phyloP scores from a whole-genome alignment of 2,797 vertebrate species.

The Parauchenoglanis ngamensis region DNA sequence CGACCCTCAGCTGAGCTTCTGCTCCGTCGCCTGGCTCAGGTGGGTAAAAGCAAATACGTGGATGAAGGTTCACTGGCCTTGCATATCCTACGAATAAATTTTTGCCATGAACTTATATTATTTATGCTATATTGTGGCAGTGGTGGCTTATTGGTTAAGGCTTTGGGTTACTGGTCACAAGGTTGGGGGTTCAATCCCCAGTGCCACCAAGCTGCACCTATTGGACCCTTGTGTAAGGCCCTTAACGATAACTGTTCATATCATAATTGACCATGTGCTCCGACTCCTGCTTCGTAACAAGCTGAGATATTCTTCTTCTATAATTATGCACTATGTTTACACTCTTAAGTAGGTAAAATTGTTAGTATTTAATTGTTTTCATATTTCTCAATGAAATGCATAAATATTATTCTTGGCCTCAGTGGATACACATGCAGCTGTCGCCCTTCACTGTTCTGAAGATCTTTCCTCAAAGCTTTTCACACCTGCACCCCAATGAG shows the following conservation, averaged over 20 bases:
- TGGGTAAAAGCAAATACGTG: constrained; percentile 56
- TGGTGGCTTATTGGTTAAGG: background rate
- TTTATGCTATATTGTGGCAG: background rate
- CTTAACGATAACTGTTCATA: background rate
- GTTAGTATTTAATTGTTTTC: background rate
- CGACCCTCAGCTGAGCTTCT: constrained; percentile 92
- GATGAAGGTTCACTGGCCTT: too few relatives aligned
- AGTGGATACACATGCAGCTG: background rate
- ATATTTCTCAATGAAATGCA: background rate
- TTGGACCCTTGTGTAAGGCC: background rate
- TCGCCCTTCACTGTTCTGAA: background rate
- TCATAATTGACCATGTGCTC: background rate
- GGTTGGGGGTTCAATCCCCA: background rate
- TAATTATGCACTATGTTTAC: background rate
- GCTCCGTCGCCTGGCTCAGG: constrained; percentile 92
- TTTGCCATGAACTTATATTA: background rate
- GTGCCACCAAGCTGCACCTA: background rate
- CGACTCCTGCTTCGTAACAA: background rate
- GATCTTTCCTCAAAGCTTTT: constrained; percentile 30
- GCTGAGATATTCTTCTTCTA: background rate
- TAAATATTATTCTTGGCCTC: background rate
- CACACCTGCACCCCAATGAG: background rate
- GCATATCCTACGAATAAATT: background rate
- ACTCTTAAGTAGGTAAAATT: background rate
- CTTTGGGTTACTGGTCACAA: background rate